Percentiles rank a stretch among this genome's conserved stretches.
phyloP scores from a whole-genome alignment of 2,113 vertebrate genomes.

The Papio anubis region DNA sequence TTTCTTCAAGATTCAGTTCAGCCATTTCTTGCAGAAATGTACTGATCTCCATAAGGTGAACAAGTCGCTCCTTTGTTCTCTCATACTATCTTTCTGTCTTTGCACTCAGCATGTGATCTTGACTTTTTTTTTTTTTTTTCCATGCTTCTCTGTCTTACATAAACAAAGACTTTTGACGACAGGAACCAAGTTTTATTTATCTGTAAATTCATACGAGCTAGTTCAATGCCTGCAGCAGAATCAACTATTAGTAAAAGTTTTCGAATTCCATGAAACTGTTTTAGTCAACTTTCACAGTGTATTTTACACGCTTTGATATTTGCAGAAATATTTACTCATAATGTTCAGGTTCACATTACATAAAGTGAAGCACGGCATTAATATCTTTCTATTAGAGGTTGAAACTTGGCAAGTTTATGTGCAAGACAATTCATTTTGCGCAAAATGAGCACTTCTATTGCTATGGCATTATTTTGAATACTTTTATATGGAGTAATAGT shows the following conservation, averaged over 20 bases:
- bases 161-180: background rate
- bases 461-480: background rate
- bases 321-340: conserved; percentile 25
- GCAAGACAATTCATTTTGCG: conserved; percentile 7
- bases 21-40: background rate
- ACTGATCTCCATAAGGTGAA: background rate
- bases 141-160: background rate
- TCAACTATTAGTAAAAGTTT: background rate
- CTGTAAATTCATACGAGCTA: background rate
- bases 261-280: background rate
- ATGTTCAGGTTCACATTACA: background rate
- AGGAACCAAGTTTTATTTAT: background rate
- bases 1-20: background rate
- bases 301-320: background rate
- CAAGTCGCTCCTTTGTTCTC: background rate
- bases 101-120: background rate
- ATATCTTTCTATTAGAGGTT: background rate
- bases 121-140: background rate
- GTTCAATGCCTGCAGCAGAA: conserved; percentile 16
- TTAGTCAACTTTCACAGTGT: background rate
- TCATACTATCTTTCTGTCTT: background rate
- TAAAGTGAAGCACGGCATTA: background rate
- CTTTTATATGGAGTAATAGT: background rate
- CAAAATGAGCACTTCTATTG: conserved; percentile 14
- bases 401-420: background rate